These are phyloP conservation scores for Sericinus montela DNA, from an alignment of 2,888 invertebrate species.

Conservation along the genomic window DNA sequence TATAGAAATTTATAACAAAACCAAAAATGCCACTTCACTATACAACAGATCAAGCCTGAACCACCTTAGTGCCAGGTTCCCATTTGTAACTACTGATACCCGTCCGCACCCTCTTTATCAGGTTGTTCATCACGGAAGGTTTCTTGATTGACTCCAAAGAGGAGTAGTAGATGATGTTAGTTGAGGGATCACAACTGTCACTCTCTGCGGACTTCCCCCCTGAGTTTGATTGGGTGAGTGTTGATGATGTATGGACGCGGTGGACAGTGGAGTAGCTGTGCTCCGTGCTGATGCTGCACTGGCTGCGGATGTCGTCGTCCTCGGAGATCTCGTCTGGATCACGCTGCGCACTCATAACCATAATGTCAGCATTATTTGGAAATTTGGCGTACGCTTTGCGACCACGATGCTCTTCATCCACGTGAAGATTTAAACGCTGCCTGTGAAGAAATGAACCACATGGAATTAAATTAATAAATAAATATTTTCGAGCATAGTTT, in stretches of 20 bases:
- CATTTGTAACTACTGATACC: constrained; percentile 46
- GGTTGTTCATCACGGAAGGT: constrained; percentile 33
- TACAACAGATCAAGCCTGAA: constrained; percentile 41
- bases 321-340: constrained; percentile 25
- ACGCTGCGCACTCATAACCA: constrained; percentile 29
- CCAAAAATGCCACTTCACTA: constrained; percentile 31
- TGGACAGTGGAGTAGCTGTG: constrained; percentile 3
- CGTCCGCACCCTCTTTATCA: constrained; percentile 36
- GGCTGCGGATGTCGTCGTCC: constrained; percentile 29
- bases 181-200: constrained; percentile 45
- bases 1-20: constrained; percentile 15
- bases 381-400: constrained; percentile 52
- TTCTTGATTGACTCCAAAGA: constrained; percentile 46
- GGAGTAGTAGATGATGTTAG: constrained; percentile 50
- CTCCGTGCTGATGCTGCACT: constrained; percentile 2
- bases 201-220: constrained; percentile 37
- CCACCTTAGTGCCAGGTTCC: constrained; percentile 62
- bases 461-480: no score
- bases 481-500: no score
- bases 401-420: constrained; percentile 46
- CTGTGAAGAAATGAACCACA: no score
- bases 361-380: constrained; percentile 48
- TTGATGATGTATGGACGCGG: constrained; percentile 25
- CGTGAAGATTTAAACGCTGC: constrained; percentile 53
- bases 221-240: constrained; percentile 22